Base-by-base conservation (phyloP, 2,113 vertebrate species). In the Rhinoptilus africanus region DNA sequence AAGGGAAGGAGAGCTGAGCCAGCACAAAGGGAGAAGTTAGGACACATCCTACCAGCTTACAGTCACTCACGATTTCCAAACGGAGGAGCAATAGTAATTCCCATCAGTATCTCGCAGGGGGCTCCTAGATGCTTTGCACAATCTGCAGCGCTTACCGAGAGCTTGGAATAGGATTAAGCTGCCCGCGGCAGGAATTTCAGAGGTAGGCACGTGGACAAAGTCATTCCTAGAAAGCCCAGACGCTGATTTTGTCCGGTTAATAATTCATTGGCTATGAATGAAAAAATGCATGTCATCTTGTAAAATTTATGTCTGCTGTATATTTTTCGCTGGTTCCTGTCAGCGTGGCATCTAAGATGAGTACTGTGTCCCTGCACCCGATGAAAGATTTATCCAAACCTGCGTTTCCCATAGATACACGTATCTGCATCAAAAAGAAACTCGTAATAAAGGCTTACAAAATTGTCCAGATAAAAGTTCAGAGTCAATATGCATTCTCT, bases 361-460 rank as follows among this genome's bases (percentile, higher is more conserved):
- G 48, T 11, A 20, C 6, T 20, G 0, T 45, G 53, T 19, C 63
- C 71, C 69, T 66, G 78, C 37, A 68, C 74, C 57, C 21, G 50
- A 66, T 43, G 32, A 39, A 56, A 92, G 94, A 83, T 66, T 66
- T 22, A 76, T 14, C n/a, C 41, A 10, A 34, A 60, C 12, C 78
- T 39, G 2, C 6, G 48, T 20, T 24, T 39, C 62, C 56, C 32
- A 34, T 4, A 39, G 14, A 12, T 9, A 20, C 9, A 16, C 6
- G 6, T 9, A 30, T 9, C 62, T 39, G n/a, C 26, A 48, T 5
- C 60, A 79, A 19, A 82, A 63, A 77, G 57, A 59, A 75, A 30
- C 10, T 14, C 0, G 0, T 22, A 48, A 43, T 9, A 53, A 64
- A 30, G 4, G 26, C 6, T 48, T 24, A 60, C 23, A 62, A n/a